phyloP scores from a whole-genome alignment of 1,140 invertebrate genomes.

The Frieseomelitta varia region DNA sequence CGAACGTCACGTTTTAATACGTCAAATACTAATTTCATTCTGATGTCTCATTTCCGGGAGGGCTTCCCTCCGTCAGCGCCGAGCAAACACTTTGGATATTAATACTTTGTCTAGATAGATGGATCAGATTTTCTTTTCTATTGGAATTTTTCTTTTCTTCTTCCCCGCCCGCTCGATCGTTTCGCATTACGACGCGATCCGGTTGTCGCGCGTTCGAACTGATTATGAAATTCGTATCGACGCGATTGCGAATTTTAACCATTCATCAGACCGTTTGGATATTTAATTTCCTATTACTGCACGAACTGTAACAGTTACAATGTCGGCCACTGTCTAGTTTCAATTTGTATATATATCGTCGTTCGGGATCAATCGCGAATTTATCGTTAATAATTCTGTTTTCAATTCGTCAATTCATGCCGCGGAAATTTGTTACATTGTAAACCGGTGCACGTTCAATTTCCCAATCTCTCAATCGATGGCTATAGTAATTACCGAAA shows the following conservation, averaged over 20 bases:
- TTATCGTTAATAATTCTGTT: neutral
- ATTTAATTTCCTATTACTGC: neutral
- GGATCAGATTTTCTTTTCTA: neutral
- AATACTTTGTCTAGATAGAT: neutral
- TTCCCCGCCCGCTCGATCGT: neutral
- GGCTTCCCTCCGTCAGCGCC: too few relatives aligned
- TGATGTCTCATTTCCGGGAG: neutral
- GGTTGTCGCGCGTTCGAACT: too few relatives aligned
- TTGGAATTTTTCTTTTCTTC: neutral
- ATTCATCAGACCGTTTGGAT: neutral
- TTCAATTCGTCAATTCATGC: neutral
- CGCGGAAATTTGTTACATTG: neutral
- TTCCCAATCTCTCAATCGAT: neutral
- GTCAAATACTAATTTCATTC: slow-evolving; percentile 13
- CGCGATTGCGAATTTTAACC: too few relatives aligned
- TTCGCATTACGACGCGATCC: too few relatives aligned
- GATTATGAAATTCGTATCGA: too few relatives aligned
- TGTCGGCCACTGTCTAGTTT: neutral
- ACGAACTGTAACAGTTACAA: too few relatives aligned
- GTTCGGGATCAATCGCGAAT: neutral
- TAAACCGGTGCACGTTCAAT: too few relatives aligned
- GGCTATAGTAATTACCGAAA: neutral
- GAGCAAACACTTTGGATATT: neutral
- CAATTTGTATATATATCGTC: neutral
- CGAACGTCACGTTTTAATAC: slow-evolving; percentile 23